Evolutionary conservation across 2,797 vertebrate genomes (phyloP).

Genomic region (Gymnopithys bicolor): DNA sequence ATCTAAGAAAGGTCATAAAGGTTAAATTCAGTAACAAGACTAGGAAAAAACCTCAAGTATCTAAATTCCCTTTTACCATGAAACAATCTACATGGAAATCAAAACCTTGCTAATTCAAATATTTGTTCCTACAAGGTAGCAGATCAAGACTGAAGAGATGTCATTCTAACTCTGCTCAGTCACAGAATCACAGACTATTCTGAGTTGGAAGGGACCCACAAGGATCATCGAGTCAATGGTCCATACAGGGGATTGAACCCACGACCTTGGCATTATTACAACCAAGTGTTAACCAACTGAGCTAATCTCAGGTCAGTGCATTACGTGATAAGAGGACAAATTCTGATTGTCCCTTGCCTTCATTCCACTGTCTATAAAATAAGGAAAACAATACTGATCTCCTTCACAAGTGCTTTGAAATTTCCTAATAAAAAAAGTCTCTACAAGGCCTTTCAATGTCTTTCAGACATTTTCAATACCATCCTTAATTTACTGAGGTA

Average conservation of each 20-base stretch:
- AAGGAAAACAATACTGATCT: neutral
- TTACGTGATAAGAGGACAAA: neutral
- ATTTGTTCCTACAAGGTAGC: neutral
- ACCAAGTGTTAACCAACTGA: too few species aligned
- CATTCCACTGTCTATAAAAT: neutral
- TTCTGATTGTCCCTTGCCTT: neutral
- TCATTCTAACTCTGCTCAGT: neutral
- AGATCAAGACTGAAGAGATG: neutral
- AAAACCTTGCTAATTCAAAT: neutral
- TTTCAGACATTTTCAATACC: neutral
- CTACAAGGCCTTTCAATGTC: neutral
- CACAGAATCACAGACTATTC: too few species aligned
- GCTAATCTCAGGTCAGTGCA: neutral
- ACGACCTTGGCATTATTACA: too few species aligned
- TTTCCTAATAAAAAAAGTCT: neutral
- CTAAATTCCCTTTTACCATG: neutral
- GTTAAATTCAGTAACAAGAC: neutral
- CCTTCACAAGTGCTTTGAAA: neutral
- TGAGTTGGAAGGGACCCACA: too few species aligned
- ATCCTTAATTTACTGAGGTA: neutral
- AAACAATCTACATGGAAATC: neutral
- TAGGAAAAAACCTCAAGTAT: neutral
- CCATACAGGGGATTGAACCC: too few species aligned
- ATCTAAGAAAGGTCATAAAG: neutral
- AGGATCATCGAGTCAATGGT: too few species aligned